A percentile compares a stretch with the other conserved stretches of the same genome.
Conservation (phyloP, 2,888 invertebrate species). For the Caenorhabditis sp. region DNA sequence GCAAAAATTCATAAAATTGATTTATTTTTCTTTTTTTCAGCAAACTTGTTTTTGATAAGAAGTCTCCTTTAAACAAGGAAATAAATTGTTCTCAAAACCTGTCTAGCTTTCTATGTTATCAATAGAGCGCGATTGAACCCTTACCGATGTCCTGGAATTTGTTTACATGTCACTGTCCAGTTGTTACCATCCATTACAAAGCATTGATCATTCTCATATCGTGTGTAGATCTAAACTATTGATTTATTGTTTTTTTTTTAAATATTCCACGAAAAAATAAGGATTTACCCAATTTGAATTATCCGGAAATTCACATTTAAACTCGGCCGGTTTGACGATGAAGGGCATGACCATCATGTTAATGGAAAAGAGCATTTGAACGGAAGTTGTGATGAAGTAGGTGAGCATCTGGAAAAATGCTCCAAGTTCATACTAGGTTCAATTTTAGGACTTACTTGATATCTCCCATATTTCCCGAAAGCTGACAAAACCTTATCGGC, state of each 20-base stretch:
- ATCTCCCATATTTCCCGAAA: conserved; percentile 66
- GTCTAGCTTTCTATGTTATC: neutral
- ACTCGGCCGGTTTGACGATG: conserved; percentile 54
- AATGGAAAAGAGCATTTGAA: conserved; percentile 47
- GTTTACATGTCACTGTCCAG: conserved; percentile 29
- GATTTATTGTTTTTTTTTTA: conserved; percentile 1
- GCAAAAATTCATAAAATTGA: no score
- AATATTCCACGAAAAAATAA: no score
- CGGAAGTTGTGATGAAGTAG: conserved; percentile 48
- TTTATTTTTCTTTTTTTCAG: no score
- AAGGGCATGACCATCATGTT: conserved; percentile 65
- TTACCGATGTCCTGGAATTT: conserved; percentile 37
- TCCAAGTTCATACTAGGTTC: no score
- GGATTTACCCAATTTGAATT: neutral
- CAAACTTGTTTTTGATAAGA: no score
- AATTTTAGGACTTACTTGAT: conserved; percentile 56
- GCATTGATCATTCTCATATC: conserved; percentile 34
- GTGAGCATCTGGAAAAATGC: conserved; percentile 49
- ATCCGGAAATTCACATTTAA: conserved; percentile 42
- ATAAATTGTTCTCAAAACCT: no score
- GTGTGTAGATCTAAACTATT: conserved; percentile 22
- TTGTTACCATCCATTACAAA: conserved; percentile 35
- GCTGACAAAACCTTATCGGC: conserved; percentile 66
- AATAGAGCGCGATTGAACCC: no score
- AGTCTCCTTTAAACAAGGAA: no score